phyloP scores from a whole-genome alignment of 1,140 invertebrate genomes.

The Octopus bimaculoides region DNA sequence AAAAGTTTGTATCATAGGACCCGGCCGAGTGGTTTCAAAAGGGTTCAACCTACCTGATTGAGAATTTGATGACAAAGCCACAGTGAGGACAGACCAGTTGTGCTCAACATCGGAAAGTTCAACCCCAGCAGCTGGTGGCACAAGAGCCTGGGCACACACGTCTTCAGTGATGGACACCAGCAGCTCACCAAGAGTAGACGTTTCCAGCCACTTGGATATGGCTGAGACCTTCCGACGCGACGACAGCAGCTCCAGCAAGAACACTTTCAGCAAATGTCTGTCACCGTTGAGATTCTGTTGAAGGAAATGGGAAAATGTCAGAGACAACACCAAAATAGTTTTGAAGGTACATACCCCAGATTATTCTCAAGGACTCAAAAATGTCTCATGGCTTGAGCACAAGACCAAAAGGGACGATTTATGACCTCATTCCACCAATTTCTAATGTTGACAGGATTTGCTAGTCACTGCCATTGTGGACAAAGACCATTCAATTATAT shows the following conservation, averaged over 20 bases:
- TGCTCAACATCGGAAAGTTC: slow-evolving; percentile 17
- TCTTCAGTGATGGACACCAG: slow-evolving; percentile 27
- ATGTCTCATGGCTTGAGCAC: too few species aligned
- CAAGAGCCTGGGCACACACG: slow-evolving; percentile 32
- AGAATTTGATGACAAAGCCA: slow-evolving; percentile 31
- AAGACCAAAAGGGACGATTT: too few species aligned
- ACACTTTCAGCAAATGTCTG: neutral
- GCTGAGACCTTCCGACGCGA: slow-evolving; percentile 15
- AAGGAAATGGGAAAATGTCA: too few species aligned
- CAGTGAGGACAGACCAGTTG: slow-evolving; percentile 30
- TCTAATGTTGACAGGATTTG: too few species aligned
- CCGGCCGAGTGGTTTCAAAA: neutral
- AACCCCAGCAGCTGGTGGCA: slow-evolving; percentile 1
- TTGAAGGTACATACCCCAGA: too few species aligned
- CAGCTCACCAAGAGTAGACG: slow-evolving; percentile 30
- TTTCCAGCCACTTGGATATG: slow-evolving; percentile 34
- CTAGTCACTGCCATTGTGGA: too few species aligned
- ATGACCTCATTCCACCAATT: too few species aligned
- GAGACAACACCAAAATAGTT: too few species aligned
- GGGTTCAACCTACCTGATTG: neutral
- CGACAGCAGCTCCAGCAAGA: slow-evolving; percentile 21
- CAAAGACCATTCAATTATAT: too few species aligned
- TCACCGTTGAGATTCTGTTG: too few species aligned
- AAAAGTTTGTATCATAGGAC: too few species aligned
- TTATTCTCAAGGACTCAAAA: too few species aligned